Evolutionary conservation across 2,113 vertebrate genomes (phyloP), one percentile per base, ranked within the genome.

Genomic region (Ceyx melanurus): DNA sequence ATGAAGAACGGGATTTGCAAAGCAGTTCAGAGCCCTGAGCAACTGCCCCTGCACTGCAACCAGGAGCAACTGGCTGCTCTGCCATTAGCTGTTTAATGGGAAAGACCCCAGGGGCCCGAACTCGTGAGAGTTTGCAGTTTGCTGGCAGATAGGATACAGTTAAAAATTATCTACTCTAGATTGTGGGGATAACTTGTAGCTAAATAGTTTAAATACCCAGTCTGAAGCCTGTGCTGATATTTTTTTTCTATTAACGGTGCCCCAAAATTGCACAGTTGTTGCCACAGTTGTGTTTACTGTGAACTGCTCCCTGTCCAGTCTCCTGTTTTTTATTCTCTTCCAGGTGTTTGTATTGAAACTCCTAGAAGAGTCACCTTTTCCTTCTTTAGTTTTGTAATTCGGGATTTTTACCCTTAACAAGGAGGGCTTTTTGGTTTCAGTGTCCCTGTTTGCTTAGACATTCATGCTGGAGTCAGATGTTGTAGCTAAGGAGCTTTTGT

Each of bases 11-110:
- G 73, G 16, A 3, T 33, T 17, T 8, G 7, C 43, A 6, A 26
- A n/a, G 26, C 6, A 4, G 10, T 13, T 42, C 19, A 7, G 35
- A 50, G 60, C 53, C 53, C 43, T 15, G 21, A 19, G 0, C 10
- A 29, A 0, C 22, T 15, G 20, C 6, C 5, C 33, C 18, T 10
- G 35, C 11, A 0, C 46, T 4, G 26, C 4, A 2, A 1, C 20
- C 6, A 10, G 56, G n/a, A 1, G 13, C 12, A 14, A 17, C 4
- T n/a, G 2, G 29, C 21, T 25, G 1, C 62, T n/a, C 25, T 15
- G 42, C 70, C 46, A 0, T 2, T 8, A 61, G 6, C 82, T 2
- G 5, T 21, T 14, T 10, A 10, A 2, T 3, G 2, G 11, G 21
- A n/a, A 5, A 12, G 19, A 13, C 16, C 61, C 1, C 0, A 6